Base-by-base conservation (phyloP, 2,113 vertebrate genomes). In the Dromaius novaehollandiae region DNA sequence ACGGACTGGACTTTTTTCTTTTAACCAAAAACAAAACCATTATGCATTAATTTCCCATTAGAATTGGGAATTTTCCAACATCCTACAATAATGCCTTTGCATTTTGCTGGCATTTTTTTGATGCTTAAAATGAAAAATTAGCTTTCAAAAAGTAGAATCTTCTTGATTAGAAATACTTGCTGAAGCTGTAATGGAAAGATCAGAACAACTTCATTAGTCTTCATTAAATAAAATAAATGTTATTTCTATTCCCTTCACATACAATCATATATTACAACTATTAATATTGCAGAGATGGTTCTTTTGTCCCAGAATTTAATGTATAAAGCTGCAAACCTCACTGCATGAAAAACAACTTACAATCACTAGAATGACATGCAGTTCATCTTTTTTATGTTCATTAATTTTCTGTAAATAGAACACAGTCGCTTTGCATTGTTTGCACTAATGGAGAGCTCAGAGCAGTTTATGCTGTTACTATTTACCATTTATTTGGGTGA, bases 221-320 rank as follows among this genome's bases (percentile, higher is more conserved):
- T 98, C 95, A 97, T 97, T 97, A 97, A 96, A 95, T 56, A 92
- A 97, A 97, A 97, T 92, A 97, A 94, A 97, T 13, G 34, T 88
- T 97, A 91, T 96, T 96, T 92, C 88, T 97, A 93, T 96, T 96
- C 73, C 91, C 86, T 97, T 97, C 94, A 71, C 77, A 94, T 94
- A 82, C 69, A 96, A 95, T 89, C 89, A 93, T 96, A 80, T 74
- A 90, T 79, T 95, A 81, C 60, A 73, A 95, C 69, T 95, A 95
- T 93, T 97, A 96, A 95, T 93, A 96, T 77, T 94, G 76, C 32
- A 65, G 73, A 65, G 88, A 75, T 82, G 44, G 93, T 97, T 93
- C 93, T 93, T 96, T 96, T 93, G 61, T 96, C 61, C 22, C 89
- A 85, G 79, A 77, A 90, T 91, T 96, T 97, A 91, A 95, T 81